Evolutionary conservation across 2,797 vertebrate genomes (phyloP), one percentile per base, ranked within the genome.

Genomic region (Coluber constrictor): DNA sequence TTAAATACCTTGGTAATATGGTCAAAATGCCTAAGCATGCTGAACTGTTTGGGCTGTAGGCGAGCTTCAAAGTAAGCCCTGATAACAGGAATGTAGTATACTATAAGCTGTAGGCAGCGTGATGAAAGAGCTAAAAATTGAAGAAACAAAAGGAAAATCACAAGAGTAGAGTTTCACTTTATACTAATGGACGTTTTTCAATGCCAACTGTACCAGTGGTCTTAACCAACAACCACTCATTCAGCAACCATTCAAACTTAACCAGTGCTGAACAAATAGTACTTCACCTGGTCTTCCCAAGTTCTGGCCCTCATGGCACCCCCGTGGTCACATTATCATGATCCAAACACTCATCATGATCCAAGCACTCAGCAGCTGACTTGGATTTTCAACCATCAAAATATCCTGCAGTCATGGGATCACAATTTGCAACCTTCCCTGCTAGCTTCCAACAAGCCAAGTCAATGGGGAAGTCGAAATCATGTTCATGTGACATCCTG

Each of bases 81-180:
- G 97, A 99, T 99, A 92, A 99, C 94, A 92, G 99, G 99, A 98
- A 99, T 98, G 98, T 99, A 99, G 97, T 99, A 98, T 94, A 99
- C 98, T 3, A 99, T 99, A 94, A 99, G 98, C 98, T 99, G 99
- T 60, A 99, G 98, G 97, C 99, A 99, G 94, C 99, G 98, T 5
- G 99, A 99, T 0, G 98, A 99, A 59, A 99, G 97, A 10, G 99
- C 99, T 99, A 93, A 18, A 95, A 86, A 95, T 54, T 12, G 91
- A 89, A 87, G 95, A 57, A 5, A 91, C 79, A 92, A 89, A 79
- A 89, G 25, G 60, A 90, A 51, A 87, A 59, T 47, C 3, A n/a
- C 16, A 89, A 83, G 90, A 86, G 95, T 94, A 94, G 0, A 89
- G 47, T 8, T 0, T 96, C 89, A 94, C 88, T 83, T 23, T 93